These are phyloP conservation scores for Chouioia cunea DNA, from an alignment of 2,888 invertebrate genomes.

Conservation along the genomic window DNA sequence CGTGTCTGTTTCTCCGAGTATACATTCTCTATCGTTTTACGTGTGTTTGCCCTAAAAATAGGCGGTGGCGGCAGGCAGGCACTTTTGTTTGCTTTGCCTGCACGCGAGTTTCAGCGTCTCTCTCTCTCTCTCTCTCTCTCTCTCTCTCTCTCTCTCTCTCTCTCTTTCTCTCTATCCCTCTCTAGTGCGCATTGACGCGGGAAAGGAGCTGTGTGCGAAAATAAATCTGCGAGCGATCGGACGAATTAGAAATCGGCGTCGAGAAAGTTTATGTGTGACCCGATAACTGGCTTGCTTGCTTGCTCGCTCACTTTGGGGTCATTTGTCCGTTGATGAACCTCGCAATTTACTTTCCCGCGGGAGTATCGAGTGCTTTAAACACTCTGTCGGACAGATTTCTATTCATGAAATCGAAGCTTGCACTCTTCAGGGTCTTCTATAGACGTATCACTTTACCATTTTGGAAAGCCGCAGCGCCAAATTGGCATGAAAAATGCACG, in stretches of 20 bases:
- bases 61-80: background rate
- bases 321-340: slow-evolving; percentile 24
- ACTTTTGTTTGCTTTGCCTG: background rate
- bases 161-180: too few species aligned
- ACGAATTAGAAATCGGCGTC: slow-evolving; percentile 35
- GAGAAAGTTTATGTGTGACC: slow-evolving; percentile 2
- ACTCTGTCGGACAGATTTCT: slow-evolving; percentile 24
- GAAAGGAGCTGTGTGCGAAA: background rate
- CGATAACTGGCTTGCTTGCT: background rate
- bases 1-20: background rate
- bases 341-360: slow-evolving; percentile 18
- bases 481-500: background rate
- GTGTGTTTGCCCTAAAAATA: too few species aligned
- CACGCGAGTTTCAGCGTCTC: too few species aligned
- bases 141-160: too few species aligned
- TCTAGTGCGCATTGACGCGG: background rate
- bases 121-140: too few species aligned
- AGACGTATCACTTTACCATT: slow-evolving; percentile 20
- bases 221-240: background rate
- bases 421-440: background rate
- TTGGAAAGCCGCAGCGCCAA: slow-evolving; percentile 31
- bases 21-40: background rate
- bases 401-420: slow-evolving; percentile 32
- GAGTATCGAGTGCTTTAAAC: too few species aligned
- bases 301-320: background rate